Conservation (phyloP, 2,113 vertebrate genomes). For the Picathartes gymnocephalus region DNA sequence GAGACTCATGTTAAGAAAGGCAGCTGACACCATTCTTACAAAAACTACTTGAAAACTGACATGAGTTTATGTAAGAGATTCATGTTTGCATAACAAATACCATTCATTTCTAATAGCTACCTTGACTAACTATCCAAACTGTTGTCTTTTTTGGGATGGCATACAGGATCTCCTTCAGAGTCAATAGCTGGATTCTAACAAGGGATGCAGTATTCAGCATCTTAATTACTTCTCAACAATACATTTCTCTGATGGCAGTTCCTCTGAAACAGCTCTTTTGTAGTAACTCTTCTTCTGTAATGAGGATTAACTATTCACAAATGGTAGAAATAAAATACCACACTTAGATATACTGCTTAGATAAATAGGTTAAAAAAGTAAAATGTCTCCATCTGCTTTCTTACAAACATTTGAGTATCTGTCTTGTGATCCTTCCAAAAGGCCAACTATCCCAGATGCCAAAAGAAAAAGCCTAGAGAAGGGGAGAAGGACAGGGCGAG, state of each 20-base stretch:
- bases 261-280: background rate
- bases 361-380: background rate
- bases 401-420: background rate
- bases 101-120: conserved; percentile 7
- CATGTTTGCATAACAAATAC: conserved; percentile 26
- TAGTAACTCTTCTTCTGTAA: background rate
- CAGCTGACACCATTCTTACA: background rate
- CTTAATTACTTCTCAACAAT: conserved; percentile 8
- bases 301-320: background rate
- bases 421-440: background rate
- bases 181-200: background rate
- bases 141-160: background rate
- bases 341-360: background rate
- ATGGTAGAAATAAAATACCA: background rate
- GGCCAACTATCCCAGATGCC: background rate
- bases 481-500: background rate
- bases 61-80: conserved; percentile 17
- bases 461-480: background rate
- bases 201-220: background rate
- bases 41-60: conserved; percentile 35
- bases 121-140: background rate
- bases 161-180: background rate
- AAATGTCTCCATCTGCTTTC: background rate
- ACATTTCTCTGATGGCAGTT: background rate
- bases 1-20: conserved; percentile 21